A percentile compares a stretch with the other conserved stretches of the same genome.
These are phyloP conservation scores for Dasypolia templi DNA, from an alignment of 2,888 invertebrate genomes.

Conservation along the genomic window DNA sequence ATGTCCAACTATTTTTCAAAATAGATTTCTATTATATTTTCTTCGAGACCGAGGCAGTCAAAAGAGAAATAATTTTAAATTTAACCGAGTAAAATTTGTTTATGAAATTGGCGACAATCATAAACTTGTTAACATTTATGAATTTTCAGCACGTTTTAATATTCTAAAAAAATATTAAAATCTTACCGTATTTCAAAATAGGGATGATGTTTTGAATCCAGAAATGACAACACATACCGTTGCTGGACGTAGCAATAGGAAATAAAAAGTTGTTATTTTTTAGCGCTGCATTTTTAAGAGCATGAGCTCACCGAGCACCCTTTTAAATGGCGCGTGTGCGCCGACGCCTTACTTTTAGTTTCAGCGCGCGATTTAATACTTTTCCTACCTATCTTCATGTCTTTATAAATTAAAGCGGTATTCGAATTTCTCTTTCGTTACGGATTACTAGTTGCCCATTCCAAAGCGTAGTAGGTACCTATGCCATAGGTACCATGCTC, in stretches of 20 bases:
- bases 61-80: neutral
- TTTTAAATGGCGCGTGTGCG: slow-evolving; percentile 81
- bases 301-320: slow-evolving; percentile 66
- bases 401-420: slow-evolving; percentile 68
- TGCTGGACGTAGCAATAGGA: slow-evolving; percentile 55
- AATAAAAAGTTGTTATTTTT: slow-evolving; percentile 31
- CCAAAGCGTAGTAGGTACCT: too few relatives aligned
- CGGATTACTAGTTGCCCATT: too few relatives aligned
- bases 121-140: neutral
- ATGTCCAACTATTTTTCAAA: too few relatives aligned
- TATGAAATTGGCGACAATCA: neutral
- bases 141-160: neutral
- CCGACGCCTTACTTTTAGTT: slow-evolving; percentile 86
- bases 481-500: too few relatives aligned
- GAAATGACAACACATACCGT: slow-evolving; percentile 69
- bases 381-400: slow-evolving; percentile 85
- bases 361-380: slow-evolving; percentile 83
- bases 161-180: neutral
- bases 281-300: slow-evolving; percentile 47
- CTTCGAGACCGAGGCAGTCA: too few relatives aligned
- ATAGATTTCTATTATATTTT: neutral
- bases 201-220: slow-evolving; percentile 58
- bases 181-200: slow-evolving; percentile 60
- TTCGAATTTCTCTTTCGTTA: slow-evolving; percentile 74
- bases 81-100: neutral